Base-by-base conservation (phyloP, 1,140 invertebrate genomes). In the Caligus rogercresseyi region DNA sequence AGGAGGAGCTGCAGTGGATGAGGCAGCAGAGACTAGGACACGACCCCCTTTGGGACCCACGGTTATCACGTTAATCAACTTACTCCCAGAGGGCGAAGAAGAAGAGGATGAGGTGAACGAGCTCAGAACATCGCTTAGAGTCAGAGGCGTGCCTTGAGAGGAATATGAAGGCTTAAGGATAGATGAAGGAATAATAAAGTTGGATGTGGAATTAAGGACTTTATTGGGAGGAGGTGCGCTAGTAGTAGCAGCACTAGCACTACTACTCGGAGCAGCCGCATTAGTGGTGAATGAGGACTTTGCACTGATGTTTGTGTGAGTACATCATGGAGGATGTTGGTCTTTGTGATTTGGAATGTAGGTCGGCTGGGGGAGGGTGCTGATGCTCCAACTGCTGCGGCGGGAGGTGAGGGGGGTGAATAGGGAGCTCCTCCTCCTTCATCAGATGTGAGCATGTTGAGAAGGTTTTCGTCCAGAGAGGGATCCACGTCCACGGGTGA, bases 381-480 rank as follows among this genome's bases (percentile, higher is more conserved):
- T 43, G 31, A 43, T 11, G 31, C 7, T n/a, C n/a, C n/a, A n/a
- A n/a, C n/a, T n/a, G n/a, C n/a, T n/a, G n/a, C n/a, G n/a, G n/a
- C n/a, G n/a, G n/a, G n/a, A 43, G 31, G 31, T n/a, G n/a, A 7
- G 7, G 31, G n/a, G n/a, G 31, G n/a, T 11, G 31, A 43, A 11
- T 7, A 7, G n/a, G 31, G 31, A 43, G 31, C 7, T n/a, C 7
- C n/a, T 7, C 7, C 31, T 7, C 7, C 53, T 13, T 56, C 52
- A 56, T 58, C 52, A 4, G 52, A 18, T 1, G 61, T 19, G 15
- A 63, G 25, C 52, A 63, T 55, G 13, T 60, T 25, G 11, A 63
- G 20, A 2, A 63, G 15, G 52, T 63, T 63, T 1, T 63, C 61
- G 25, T 63, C 61, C 7, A 63, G 52, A 24, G 57, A 60, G 15